Evolutionary conservation across 2,888 invertebrate species (phyloP).

Genomic region (Tenodera sinensis): DNA sequence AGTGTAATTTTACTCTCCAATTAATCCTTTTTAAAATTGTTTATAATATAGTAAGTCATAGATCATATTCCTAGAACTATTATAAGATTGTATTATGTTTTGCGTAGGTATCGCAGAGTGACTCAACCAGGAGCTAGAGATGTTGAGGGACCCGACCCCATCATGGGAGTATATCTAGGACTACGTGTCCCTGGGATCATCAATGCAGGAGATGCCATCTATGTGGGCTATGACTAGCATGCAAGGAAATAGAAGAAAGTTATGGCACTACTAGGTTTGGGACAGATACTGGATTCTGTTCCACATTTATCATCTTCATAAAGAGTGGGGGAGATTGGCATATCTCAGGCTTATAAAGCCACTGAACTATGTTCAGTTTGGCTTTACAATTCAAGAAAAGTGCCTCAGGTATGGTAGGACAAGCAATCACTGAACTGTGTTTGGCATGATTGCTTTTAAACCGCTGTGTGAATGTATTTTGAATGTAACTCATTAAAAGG

Average conservation of each 20-base stretch:
- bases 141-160: constrained; percentile 21
- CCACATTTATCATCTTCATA: background rate
- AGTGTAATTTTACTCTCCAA: too few relatives aligned
- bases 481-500: background rate
- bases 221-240: constrained; percentile 41
- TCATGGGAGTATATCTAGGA: constrained; percentile 23
- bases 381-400: background rate
- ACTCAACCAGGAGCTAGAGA: constrained; percentile 12
- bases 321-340: background rate
- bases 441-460: too few relatives aligned
- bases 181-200: constrained; percentile 41
- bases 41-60: too few relatives aligned
- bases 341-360: background rate
- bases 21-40: too few relatives aligned
- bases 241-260: background rate
- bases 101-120: constrained; percentile 24
- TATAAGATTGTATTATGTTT: background rate
- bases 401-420: too few relatives aligned
- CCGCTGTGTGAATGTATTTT: background rate
- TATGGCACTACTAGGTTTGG: background rate
- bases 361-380: background rate
- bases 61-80: too few relatives aligned
- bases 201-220: constrained; percentile 50
- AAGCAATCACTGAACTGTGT: background rate
- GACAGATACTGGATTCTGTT: background rate